Evolutionary conservation across 2,888 invertebrate species (phyloP).

Genomic region (Steinernema hermaphroditum): DNA sequence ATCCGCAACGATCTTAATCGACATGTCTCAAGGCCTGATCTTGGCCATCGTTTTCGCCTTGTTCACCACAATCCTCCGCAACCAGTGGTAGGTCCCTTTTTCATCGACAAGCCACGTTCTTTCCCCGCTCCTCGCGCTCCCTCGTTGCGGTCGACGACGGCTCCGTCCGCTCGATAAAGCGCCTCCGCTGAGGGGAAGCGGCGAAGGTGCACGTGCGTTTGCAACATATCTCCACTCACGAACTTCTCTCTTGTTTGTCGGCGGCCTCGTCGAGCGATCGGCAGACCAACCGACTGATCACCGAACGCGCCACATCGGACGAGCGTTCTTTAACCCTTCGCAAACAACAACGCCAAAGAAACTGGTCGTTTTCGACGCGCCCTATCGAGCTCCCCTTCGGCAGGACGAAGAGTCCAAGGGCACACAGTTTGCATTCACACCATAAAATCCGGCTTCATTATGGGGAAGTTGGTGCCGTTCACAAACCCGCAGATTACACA

Average conservation of each 20-base stretch:
- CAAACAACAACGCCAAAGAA: conserved; percentile 14
- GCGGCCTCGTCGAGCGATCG: conserved; percentile 8
- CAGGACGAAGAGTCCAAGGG: conserved; percentile 25
- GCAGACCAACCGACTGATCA: conserved; percentile 20
- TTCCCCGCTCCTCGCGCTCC: neutral
- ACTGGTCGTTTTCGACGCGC: conserved; percentile 20
- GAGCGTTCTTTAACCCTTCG: conserved; percentile 28
- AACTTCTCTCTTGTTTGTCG: conserved; percentile 3
- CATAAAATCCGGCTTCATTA: no score
- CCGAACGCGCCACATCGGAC: conserved; percentile 12
- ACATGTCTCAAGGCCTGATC: conserved; percentile 62
- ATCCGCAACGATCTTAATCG: conserved; percentile 60
- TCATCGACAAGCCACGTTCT: neutral
- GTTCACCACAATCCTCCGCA: conserved; percentile 59
- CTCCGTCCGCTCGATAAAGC: conserved; percentile 1
- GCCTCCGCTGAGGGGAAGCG: neutral
- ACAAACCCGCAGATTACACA: no score
- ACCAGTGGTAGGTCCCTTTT: conserved; percentile 49
- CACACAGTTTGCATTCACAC: neutral
- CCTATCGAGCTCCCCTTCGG: neutral
- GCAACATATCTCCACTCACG: conserved; percentile 1
- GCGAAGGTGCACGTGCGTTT: conserved; percentile 16
- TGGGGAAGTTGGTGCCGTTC: no score
- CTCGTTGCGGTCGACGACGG: neutral
- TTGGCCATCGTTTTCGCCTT: conserved; percentile 60